phyloP scores from a whole-genome alignment of 2,113 vertebrate species.

The Papio anubis region DNA sequence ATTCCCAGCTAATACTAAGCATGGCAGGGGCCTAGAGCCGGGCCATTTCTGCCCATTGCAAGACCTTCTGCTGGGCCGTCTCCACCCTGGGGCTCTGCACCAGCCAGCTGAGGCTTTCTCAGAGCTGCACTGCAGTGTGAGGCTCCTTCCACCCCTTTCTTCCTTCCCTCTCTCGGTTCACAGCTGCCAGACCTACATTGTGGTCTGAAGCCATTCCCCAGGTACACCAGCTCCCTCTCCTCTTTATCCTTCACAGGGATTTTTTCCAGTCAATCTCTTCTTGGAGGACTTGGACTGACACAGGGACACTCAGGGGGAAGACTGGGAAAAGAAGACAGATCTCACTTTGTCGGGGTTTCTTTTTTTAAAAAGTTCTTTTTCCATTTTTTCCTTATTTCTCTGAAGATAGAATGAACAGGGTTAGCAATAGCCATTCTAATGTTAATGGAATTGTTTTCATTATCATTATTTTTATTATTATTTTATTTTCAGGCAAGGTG shows the following conservation, averaged over 20 bases:
- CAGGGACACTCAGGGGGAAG: background rate
- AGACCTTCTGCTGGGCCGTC: background rate
- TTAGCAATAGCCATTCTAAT: constrained; percentile 38
- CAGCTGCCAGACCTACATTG: background rate
- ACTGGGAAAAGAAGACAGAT: background rate
- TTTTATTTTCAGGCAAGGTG: no score
- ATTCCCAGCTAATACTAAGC: background rate
- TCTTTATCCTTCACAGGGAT: background rate
- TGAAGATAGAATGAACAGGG: background rate
- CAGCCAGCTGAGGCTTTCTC: background rate
- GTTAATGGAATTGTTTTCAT: constrained; percentile 19
- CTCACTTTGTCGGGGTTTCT: background rate
- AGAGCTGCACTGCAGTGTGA: background rate
- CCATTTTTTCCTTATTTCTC: background rate
- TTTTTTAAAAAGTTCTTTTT: background rate
- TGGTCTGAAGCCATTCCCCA: background rate
- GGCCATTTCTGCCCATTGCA: background rate
- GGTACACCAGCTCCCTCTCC: no score
- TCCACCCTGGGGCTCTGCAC: background rate
- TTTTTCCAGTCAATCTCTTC: background rate
- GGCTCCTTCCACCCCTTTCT: background rate
- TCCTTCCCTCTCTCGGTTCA: background rate
- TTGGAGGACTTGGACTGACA: background rate
- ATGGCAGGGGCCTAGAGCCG: rapidly evolving
- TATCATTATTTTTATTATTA: no score